These are phyloP conservation scores for Zapus hudsonius DNA, from an alignment of 2,113 vertebrate genomes.

Conservation along the genomic window DNA sequence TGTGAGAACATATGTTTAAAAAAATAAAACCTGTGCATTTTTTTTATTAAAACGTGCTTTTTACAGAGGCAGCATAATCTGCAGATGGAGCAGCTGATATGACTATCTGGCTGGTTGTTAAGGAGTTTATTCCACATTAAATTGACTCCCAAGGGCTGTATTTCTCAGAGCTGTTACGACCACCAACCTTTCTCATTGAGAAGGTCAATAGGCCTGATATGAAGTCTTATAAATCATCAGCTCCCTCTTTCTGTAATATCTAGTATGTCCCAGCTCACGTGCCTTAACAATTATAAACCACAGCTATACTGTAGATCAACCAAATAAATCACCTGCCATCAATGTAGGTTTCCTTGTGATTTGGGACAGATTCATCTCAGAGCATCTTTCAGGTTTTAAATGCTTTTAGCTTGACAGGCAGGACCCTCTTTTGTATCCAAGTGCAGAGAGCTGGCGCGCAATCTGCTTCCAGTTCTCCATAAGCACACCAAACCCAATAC, in stretches of 20 bases:
- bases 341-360: conserved; percentile 82
- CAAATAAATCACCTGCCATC: conserved; percentile 86
- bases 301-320: conserved; percentile 84
- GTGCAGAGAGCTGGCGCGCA: conserved; percentile 63
- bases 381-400: conserved; percentile 80
- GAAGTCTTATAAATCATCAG: conserved; percentile 87
- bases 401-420: conserved; percentile 77
- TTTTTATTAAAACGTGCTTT: conserved; percentile 77
- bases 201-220: conserved; percentile 87
- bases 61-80: conserved; percentile 81
- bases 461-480: conserved; percentile 78
- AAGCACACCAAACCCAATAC: conserved; percentile 50
- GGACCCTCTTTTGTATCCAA: conserved; percentile 69
- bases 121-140: conserved; percentile 88
- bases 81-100: conserved; percentile 81
- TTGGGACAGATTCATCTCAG: conserved; percentile 80
- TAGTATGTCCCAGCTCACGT: conserved; percentile 83
- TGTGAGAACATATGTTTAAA: conserved; percentile 73
- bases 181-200: conserved; percentile 86
- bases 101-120: conserved; percentile 83
- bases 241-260: conserved; percentile 83
- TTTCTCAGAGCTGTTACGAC: conserved; percentile 83
- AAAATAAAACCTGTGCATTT: conserved; percentile 80
- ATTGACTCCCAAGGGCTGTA: conserved; percentile 85
- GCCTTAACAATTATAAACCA: conserved; percentile 87